Evolutionary conservation across 2,113 vertebrate genomes (phyloP), one percentile per base, ranked within the genome.

Genomic region (Catagonus wagneri): DNA sequence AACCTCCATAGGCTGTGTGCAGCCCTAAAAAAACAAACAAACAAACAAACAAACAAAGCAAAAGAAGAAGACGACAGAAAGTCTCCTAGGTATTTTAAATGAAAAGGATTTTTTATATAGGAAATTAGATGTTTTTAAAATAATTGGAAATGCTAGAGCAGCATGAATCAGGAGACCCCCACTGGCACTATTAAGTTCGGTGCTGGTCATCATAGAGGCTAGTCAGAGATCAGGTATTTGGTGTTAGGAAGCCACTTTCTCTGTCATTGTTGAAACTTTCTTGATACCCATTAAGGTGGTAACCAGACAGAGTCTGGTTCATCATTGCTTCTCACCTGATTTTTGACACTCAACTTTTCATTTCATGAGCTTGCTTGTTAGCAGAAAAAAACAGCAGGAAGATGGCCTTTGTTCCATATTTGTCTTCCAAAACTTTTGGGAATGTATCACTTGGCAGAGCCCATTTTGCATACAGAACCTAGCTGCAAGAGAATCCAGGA

Each of bases 51-150:
- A 44, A 44, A 44, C 4, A 44, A 44, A 44, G 8, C 5, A 44
- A 44, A 44, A 44, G 44, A 44, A 44, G n/a, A 44, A 52, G 58
- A 39, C 74, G 27, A 79, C 3, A 81, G 96, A 95, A 96, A 89
- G 56, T 17, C 65, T 17, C 12, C 7, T 60, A 83, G 22, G 20
- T 20, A 39, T 94, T 93, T 81, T 75, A 83, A 96, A 75, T 50
- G 23, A 58, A 58, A 81, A 81, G 11, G 6, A 50, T 66, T 78
- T 68, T 78, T 84, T 65, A 61, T 15, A 68, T 32, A 69, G 32
- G 63, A 89, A 93, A 83, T 12, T 83, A 52, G 3, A 44, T 36
- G 23, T 54, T 88, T 90, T 94, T n/a, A 83, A 86, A 88, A 78
- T 81, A 29, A 19, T 34, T 90, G 76, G 52, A 83, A 94, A 50